Evolutionary conservation across 2,888 invertebrate genomes (phyloP).

Genomic region (Andrena bicolor): DNA sequence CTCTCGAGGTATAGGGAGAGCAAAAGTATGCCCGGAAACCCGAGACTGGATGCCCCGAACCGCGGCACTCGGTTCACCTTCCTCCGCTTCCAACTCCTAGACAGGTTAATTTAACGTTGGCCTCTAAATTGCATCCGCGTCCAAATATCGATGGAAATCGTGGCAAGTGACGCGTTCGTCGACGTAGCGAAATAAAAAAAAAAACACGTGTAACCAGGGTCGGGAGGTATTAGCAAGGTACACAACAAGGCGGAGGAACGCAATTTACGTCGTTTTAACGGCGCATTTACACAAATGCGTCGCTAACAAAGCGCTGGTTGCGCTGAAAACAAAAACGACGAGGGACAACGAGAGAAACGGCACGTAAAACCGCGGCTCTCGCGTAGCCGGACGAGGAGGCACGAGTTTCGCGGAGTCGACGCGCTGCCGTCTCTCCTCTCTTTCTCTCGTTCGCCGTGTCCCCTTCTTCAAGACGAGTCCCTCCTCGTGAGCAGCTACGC

Average conservation of each 20-base stretch:
- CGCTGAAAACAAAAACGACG: conserved; percentile 12
- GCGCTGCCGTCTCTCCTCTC: not conserved
- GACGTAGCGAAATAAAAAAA: not conserved
- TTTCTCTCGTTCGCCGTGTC: conserved; percentile 6
- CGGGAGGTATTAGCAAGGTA: conserved; percentile 10
- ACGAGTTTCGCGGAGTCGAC: conserved; percentile 38
- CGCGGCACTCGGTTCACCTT: not conserved
- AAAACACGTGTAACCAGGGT: not conserved
- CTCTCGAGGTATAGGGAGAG: conserved; percentile 32
- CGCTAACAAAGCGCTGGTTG: conserved; percentile 49
- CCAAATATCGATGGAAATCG: not conserved
- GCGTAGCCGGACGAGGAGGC: conserved; percentile 10
- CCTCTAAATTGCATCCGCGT: not conserved
- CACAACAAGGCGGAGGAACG: conserved; percentile 6
- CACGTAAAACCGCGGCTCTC: conserved; percentile 50
- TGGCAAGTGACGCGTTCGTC: not conserved
- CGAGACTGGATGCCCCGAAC: conserved; percentile 13
- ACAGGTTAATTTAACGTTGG: too few relatives aligned
- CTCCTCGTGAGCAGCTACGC: conserved; percentile 65
- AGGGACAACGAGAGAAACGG: conserved; percentile 9
- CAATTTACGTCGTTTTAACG: conserved; percentile 51
- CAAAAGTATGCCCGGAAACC: conserved; percentile 35
- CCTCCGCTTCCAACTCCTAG: not conserved
- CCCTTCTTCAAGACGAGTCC: conserved; percentile 21
- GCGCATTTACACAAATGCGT: conserved; percentile 52